A percentile compares a stretch with the other conserved stretches of the same genome.
These are phyloP conservation scores for Malurus elegans DNA, from an alignment of 2,113 vertebrate genomes.

Conservation along the genomic window DNA sequence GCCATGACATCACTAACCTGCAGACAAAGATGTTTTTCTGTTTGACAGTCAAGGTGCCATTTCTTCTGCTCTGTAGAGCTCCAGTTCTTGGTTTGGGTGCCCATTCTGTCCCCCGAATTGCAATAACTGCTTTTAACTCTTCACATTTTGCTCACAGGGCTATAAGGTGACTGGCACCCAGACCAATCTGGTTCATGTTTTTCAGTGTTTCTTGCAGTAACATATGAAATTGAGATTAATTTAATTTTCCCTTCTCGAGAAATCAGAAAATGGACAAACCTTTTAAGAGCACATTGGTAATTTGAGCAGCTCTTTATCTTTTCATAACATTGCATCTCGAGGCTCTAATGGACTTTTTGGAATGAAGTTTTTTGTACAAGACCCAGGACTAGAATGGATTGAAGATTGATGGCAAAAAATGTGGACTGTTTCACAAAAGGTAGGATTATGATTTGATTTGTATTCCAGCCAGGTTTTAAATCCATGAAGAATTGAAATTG, in stretches of 20 bases:
- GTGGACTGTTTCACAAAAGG: background rate
- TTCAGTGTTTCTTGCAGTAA: background rate
- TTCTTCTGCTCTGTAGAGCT: background rate
- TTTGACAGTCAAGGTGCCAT: background rate
- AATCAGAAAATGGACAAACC: background rate
- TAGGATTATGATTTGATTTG: constrained; percentile 21
- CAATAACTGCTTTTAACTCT: background rate
- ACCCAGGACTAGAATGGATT: background rate
- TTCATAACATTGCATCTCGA: background rate
- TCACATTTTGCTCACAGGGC: background rate
- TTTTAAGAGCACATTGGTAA: background rate
- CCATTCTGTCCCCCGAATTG: background rate
- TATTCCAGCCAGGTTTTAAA: constrained; percentile 25
- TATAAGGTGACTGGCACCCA: background rate
- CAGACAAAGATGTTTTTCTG: background rate
- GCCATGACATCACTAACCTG: background rate
- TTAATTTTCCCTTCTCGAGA: background rate
- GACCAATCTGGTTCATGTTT: background rate
- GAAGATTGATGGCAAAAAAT: background rate
- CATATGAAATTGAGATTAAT: background rate
- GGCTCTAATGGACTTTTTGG: constrained; percentile 28
- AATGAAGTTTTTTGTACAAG: background rate
- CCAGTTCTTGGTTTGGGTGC: background rate
- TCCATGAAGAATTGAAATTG: background rate
- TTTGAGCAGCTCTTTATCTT: background rate